Base-by-base conservation (phyloP, 1,140 invertebrate species). In the Zaprionus ghesquierei region DNA sequence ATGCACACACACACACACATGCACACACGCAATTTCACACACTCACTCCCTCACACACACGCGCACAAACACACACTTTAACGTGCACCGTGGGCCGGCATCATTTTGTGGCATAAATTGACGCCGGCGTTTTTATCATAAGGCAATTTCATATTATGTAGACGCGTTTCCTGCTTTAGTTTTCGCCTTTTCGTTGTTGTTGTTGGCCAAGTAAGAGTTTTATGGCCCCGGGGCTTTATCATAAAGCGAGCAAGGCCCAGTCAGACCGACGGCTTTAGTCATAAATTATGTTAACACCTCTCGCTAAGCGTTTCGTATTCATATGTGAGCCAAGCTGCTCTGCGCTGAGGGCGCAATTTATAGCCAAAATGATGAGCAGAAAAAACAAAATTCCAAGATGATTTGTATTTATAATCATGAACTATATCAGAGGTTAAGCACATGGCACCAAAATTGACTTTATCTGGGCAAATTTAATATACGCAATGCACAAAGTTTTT, bases 121-220 rank as follows among this genome's bases (percentile, higher is more conserved):
- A 81, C 66, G 81, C 75, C 75, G 61, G 78, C 29, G 63, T 81
- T 85, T 85, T 87, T 85, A 85, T 87, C 81, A 87, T 87, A 78
- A 69, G 82, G 82, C 82, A 81, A 85, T 85, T 85, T 85, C 56
- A 75, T 81, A 85, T 85, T 85, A 81, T 85, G 82, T 75, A 69
- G 66, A 68, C 62, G 74, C 74, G 35, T 31, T 68, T 60, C 49
- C 56, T 61, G 69, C 46, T 61, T 85, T 85, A 80, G 80, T 86
- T 85, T 71, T 75, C 58, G 70, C 35, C 35, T 73, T 73, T n/a
- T n/a, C n/a, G 63, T 68, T 69, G 18, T 53, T 27, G 25, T n/a
- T 20, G 44, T 41, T 50, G 73, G 27, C 27, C 27, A 29, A 35
- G 61, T 51, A 41, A 31, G 72, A 72, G 72, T 81, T 78, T 87